Evolutionary conservation across 2,797 vertebrate species (phyloP).

Genomic region (Pseudochromis fuscus): DNA sequence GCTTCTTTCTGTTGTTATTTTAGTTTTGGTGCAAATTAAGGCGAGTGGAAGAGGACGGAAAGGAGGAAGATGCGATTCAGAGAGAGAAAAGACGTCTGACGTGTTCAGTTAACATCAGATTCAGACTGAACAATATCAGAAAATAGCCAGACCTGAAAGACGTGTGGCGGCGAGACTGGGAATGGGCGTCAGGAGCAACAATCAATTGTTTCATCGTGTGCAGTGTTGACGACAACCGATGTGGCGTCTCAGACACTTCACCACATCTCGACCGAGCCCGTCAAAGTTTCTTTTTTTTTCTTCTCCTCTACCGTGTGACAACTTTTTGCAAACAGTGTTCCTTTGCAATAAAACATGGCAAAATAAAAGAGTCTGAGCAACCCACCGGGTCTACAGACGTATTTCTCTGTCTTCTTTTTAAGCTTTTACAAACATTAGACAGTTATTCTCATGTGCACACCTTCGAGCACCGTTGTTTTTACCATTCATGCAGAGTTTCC

Average conservation of each 20-base stretch:
- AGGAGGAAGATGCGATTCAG: not conserved
- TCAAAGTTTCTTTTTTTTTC: too few relatives aligned
- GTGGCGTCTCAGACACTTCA: not conserved
- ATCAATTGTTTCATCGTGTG: not conserved
- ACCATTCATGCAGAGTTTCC: too few relatives aligned
- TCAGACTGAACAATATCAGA: slow-evolving; percentile 2
- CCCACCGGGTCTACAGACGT: not conserved
- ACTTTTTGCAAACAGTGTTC: not conserved
- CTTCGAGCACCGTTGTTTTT: not conserved
- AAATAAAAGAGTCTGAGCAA: not conserved
- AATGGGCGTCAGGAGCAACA: not conserved
- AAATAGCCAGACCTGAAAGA: slow-evolving; percentile 1
- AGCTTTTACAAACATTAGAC: not conserved
- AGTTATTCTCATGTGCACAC: not conserved
- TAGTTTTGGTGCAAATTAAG: slow-evolving; percentile 3
- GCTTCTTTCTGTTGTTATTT: not conserved
- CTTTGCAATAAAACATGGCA: not conserved
- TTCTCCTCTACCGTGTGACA: not conserved
- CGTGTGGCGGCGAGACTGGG: not conserved
- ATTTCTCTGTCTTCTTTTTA: not conserved
- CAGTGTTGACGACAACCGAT: not conserved
- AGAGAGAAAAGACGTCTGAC: not conserved
- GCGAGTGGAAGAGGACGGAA: not conserved
- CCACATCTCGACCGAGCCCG: not conserved
- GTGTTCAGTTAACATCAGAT: not conserved